Evolutionary conservation across 2,888 invertebrate species (phyloP).

Genomic region (Volucella zonaria): DNA sequence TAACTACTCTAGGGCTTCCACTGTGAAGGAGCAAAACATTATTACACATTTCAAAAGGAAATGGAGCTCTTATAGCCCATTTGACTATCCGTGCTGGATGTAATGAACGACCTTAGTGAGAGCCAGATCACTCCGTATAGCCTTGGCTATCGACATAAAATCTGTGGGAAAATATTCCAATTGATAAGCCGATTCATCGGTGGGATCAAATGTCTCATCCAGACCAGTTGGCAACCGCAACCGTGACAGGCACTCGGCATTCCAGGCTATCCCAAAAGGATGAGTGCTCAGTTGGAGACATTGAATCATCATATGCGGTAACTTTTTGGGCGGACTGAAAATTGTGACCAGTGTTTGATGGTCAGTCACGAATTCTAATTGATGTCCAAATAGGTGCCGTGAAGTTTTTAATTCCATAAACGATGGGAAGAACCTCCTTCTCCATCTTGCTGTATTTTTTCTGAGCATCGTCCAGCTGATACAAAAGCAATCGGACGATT

Average conservation of each 20-base stretch:
- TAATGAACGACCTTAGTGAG: slow-evolving; percentile 9
- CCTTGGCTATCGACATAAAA: background rate
- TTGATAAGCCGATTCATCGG: slow-evolving; percentile 1
- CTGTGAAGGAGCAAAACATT: slow-evolving; percentile 21
- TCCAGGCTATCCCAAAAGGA: slow-evolving; percentile 52
- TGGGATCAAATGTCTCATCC: slow-evolving; percentile 50
- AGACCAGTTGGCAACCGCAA: slow-evolving; percentile 53
- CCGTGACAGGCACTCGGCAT: slow-evolving; percentile 69
- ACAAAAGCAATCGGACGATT: slow-evolving; percentile 78
- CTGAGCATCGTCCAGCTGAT: slow-evolving; percentile 49
- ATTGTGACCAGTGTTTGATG: slow-evolving; percentile 52
- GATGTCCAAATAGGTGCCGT: slow-evolving; percentile 52
- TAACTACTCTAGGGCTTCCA: slow-evolving; percentile 18
- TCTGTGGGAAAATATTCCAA: slow-evolving; percentile 9
- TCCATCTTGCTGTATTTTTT: slow-evolving; percentile 62
- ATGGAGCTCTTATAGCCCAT: background rate
- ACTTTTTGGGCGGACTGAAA: no score
- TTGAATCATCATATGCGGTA: slow-evolving; percentile 43
- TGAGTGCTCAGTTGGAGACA: slow-evolving; percentile 60
- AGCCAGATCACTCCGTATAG: background rate
- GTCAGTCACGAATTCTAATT: slow-evolving; percentile 25
- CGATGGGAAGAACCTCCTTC: slow-evolving; percentile 65
- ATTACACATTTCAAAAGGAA: background rate
- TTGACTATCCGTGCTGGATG: slow-evolving; percentile 13
- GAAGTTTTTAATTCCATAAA: slow-evolving; percentile 59